phyloP scores from a whole-genome alignment of 2,888 invertebrate genomes.

The Boloria euphrosyne region DNA sequence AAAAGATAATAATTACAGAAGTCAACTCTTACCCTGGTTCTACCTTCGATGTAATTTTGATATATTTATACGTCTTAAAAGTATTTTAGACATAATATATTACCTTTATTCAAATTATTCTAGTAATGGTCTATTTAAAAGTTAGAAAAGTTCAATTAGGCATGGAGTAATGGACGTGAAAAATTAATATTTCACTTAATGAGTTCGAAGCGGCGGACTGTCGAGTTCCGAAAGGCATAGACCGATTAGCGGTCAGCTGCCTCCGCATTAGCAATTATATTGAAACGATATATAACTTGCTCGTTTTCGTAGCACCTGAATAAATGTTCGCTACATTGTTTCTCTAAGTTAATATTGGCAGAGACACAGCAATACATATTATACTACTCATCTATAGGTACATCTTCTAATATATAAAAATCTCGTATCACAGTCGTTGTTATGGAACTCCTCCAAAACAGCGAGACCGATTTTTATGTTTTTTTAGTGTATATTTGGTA shows the following conservation, averaged over 20 bases:
- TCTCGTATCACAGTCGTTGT: no score
- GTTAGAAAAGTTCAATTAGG: constrained; percentile 14
- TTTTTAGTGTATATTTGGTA: no score
- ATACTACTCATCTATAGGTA: no score
- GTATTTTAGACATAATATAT: no score
- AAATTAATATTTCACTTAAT: constrained; percentile 20
- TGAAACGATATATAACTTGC: constrained; percentile 15
- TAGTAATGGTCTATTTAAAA: neutral
- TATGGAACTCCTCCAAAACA: no score
- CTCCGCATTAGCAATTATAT: constrained; percentile 26
- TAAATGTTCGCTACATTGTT: constrained; percentile 11
- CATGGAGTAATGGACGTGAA: constrained; percentile 2
- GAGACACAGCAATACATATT: no score
- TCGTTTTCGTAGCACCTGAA: neutral
- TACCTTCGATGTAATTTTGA: no score
- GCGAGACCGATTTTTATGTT: no score
- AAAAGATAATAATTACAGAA: no score
- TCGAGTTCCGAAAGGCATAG: constrained; percentile 19
- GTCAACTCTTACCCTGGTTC: no score
- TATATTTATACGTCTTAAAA: no score
- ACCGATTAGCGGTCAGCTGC: constrained; percentile 27
- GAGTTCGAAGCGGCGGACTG: constrained; percentile 18
- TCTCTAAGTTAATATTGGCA: constrained; percentile 7
- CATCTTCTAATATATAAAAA: no score
- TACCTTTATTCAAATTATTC: neutral